These are phyloP conservation scores for Melospiza georgiana DNA, from an alignment of 2,113 vertebrate genomes.

Conservation along the genomic window DNA sequence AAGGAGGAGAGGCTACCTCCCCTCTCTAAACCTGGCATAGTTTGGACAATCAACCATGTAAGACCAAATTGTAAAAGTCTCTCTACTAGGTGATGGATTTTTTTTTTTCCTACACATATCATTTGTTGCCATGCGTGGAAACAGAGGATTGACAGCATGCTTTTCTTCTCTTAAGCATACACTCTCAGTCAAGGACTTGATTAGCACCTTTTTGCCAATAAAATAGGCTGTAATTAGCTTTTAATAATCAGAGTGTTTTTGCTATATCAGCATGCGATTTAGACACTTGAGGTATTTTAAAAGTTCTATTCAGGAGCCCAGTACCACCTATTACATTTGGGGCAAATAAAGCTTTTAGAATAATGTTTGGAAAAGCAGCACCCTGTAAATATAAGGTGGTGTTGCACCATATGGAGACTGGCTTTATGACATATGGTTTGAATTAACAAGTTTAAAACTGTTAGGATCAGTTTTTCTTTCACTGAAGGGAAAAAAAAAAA, in stretches of 20 bases:
- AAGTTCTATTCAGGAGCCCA: constrained; percentile 41
- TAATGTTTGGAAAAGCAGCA: constrained; percentile 80
- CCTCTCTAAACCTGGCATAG: neutral
- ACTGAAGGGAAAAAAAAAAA: constrained; percentile 45
- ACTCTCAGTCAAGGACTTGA: constrained; percentile 45
- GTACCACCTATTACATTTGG: constrained; percentile 67
- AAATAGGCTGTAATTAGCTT: constrained; percentile 66
- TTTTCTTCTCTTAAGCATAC: constrained; percentile 36
- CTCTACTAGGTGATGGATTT: neutral
- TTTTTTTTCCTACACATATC: neutral
- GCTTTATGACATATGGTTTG: constrained; percentile 83
- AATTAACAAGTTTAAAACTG: constrained; percentile 89
- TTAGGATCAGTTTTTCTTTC: constrained; percentile 86
- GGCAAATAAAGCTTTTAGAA: constrained; percentile 76
- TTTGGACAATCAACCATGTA: neutral
- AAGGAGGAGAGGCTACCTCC: neutral
- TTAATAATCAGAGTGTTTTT: constrained; percentile 65
- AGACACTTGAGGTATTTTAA: constrained; percentile 48
- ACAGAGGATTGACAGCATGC: neutral
- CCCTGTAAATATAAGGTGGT: constrained; percentile 83
- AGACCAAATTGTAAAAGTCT: neutral
- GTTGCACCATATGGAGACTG: constrained; percentile 79
- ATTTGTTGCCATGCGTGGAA: neutral
- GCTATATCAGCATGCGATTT: constrained; percentile 52
- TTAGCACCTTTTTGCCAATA: constrained; percentile 72